Evolutionary conservation across 1,140 invertebrate genomes (phyloP), one percentile per base, ranked within the genome.

Genomic region (Cydia strobilella): DNA sequence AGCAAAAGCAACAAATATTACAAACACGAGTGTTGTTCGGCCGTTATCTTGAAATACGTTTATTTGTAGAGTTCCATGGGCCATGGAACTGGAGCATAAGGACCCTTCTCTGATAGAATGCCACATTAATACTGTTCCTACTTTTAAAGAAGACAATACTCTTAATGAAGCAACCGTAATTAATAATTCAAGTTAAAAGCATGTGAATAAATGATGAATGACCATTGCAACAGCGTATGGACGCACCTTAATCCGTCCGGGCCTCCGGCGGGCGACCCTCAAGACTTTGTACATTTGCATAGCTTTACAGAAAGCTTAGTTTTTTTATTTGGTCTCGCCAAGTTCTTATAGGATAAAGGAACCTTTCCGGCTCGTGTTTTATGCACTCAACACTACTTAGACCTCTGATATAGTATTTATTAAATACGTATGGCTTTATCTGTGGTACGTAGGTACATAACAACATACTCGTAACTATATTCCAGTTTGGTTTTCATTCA

Each of bases 221-320:
- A 23, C 54, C 20, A 25, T 31, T 66, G 63, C 27, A 59, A 48
- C 12, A 10, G 7, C 27, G n/a, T 35, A 3, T 69, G 65, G 27
- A 69, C 65, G 23, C 4, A 13, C 65, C 65, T 69, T 69, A 77
- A 62, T 72, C 13, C 71, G 25, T 18, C 27, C 71, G 31, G 39
- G 63, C 65, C 25, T 48, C 73, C 69, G 80, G 79, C 76, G 78
- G 77, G 80, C 81, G 82, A 84, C 88, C 89, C 85, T 87, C 81
- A 88, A 91, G 88, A 90, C 86, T 89, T 90, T 85, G 83, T 85
- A 88, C 86, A 91, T 91, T 91, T 91, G 87, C 90, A 91, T 91
- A 90, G 88, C 86, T 87, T 90, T 90, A 82, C 76, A 81, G 76
- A 75, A 74, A 76, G 79, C 83, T 91, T 86, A 88, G 88, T 78